These are phyloP conservation scores for Drosophila erecta DNA, from an alignment of 1,140 invertebrate genomes.

Conservation along the genomic window DNA sequence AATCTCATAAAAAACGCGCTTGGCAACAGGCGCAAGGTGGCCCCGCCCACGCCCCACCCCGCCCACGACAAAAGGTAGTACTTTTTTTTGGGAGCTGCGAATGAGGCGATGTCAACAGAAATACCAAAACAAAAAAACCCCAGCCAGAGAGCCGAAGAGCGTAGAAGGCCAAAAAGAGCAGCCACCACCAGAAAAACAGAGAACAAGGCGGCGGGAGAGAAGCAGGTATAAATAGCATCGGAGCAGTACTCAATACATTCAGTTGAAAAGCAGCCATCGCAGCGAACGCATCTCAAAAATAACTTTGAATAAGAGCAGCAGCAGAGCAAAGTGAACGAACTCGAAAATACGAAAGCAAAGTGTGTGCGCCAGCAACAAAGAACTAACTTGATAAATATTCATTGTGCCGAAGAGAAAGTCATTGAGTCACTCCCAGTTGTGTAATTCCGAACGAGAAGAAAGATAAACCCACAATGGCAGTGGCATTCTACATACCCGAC, in stretches of 20 bases:
- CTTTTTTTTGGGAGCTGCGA: constrained; percentile 60
- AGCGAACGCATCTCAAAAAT: constrained; percentile 31
- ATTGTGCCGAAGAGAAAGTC: constrained; percentile 74
- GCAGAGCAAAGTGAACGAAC: constrained; percentile 71
- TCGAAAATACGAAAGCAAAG: constrained; percentile 35
- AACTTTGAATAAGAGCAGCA: constrained; percentile 5
- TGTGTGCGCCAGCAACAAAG: constrained; percentile 59
- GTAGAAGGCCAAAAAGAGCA: constrained; percentile 20
- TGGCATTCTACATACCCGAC: constrained; percentile 78
- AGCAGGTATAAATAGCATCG: constrained; percentile 55
- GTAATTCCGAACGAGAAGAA: constrained; percentile 64
- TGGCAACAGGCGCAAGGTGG: constrained; percentile 77
- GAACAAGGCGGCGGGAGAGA: constrained; percentile 23
- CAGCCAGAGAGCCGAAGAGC: constrained; percentile 5
- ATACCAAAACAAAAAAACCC: constrained; percentile 79
- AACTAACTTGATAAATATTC: constrained; percentile 67
- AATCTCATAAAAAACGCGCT: constrained; percentile 29
- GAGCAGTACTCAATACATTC: constrained; percentile 32
- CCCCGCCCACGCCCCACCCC: constrained; percentile 40
- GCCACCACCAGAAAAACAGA: constrained; percentile 21
- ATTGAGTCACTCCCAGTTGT: constrained; percentile 75
- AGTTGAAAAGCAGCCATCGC: constrained; percentile 55
- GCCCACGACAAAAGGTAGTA: constrained; percentile 29
- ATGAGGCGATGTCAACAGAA: constrained; percentile 83
- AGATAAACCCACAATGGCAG: constrained; percentile 62